phyloP scores from a whole-genome alignment of 2,113 vertebrate species.

The Salvelinus alpinus region DNA sequence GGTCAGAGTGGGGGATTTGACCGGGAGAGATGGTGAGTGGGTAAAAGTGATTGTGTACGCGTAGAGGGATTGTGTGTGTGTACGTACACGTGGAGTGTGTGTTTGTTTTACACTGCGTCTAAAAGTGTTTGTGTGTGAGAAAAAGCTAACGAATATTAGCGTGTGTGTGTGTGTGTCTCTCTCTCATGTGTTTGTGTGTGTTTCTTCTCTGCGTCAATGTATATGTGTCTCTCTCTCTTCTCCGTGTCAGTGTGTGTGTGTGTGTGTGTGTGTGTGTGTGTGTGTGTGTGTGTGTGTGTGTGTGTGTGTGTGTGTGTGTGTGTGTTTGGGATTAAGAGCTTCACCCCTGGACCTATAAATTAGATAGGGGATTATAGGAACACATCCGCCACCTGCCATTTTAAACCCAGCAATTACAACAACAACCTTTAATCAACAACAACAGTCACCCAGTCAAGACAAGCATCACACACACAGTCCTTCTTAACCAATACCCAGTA shows the following conservation, averaged over 20 bases:
- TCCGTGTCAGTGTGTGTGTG: background rate
- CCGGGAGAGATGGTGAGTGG: background rate
- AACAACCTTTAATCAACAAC: constrained; percentile 75
- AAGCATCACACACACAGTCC: constrained; percentile 46
- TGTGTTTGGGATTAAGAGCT: constrained; percentile 74
- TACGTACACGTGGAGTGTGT: background rate
- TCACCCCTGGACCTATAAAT: constrained; percentile 73
- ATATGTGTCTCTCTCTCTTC: background rate
- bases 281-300: constrained; percentile 5
- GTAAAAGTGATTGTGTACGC: background rate
- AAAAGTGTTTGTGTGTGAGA: constrained; percentile 16
- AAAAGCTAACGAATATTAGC: background rate
- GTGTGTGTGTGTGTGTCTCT: background rate
- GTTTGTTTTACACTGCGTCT: background rate
- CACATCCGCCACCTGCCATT: constrained; percentile 75
- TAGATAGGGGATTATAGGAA: constrained; percentile 72
- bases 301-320: constrained; percentile 51
- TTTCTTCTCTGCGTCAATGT: constrained; percentile 13
- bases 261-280: background rate
- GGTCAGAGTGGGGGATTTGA: constrained; percentile 12
- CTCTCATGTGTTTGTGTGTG: background rate
- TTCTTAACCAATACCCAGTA: constrained; percentile 27
- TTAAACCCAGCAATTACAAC: constrained; percentile 71
- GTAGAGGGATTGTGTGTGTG: background rate
- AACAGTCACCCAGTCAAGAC: constrained; percentile 44